Base-by-base conservation (phyloP, 2,113 vertebrate genomes). In the Accipiter virgatus region DNA sequence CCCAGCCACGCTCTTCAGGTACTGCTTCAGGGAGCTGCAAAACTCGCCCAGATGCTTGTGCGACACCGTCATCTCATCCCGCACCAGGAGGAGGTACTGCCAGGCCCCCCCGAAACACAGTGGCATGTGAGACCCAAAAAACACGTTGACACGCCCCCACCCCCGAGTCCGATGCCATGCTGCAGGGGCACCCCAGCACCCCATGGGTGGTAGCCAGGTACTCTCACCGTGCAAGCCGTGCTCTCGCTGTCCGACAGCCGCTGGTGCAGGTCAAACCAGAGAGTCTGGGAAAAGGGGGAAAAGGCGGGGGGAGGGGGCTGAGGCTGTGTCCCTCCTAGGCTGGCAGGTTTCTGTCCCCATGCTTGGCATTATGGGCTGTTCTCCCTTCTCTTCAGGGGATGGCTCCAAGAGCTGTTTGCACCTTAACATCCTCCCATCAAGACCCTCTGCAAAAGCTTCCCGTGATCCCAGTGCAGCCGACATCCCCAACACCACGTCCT, bases 181-280 rank as follows among this genome's bases (percentile, higher is more conserved):
- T 10, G 68, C 45, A 31, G 71, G 79, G 81, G 5, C 43, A 34
- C 27, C 43, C 36, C 90, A 19, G 71, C 56, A 23, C 7, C 59
- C 59, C 2, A 0, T 2, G 7, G 55, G 25, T 1, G 42, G 25
- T 21, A 38, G 45, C 13, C 0, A 0, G 74, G 58, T 23, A 5
- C 20, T 4, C 99, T 99, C 97, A 99, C 99, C 96, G 98, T 97
- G 92, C 98, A 98, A 61, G 98, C 96, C 1, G 98, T 97, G 96
- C 98, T 98, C 93, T 99, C 99, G 26, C 98, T 98, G 93, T 99
- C 99, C 1, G 98, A 99, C 96, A 99, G 98, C 96, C 99, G 98
- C 98, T 99, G 99, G 96, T 99, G 99, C 97, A 99, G 98, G 97
- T 99, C 99, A 94, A 99, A 99, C 98, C 98, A 99, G 82, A 99